These are phyloP conservation scores for Cyphomyrmex costatus DNA, from an alignment of 1,140 invertebrate genomes.

Conservation along the genomic window DNA sequence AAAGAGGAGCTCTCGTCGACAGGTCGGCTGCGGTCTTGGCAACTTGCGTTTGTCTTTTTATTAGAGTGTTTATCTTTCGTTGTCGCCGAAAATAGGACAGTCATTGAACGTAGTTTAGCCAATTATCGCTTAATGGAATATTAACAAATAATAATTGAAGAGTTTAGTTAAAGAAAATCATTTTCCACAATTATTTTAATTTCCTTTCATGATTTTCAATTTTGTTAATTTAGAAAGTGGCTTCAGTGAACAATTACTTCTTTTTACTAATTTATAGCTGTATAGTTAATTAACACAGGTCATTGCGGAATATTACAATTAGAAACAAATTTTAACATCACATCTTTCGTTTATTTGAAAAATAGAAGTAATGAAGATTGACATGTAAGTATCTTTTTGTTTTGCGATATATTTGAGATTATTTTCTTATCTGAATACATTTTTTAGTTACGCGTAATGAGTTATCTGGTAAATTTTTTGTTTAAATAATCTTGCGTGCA, in stretches of 20 bases:
- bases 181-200: not conserved
- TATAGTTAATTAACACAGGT: not conserved
- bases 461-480: not conserved
- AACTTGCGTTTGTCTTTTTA: conserved; percentile 36
- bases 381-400: not conserved
- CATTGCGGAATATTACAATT: not conserved
- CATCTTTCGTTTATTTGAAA: not conserved
- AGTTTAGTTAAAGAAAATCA: not conserved
- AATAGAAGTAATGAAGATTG: too few species aligned
- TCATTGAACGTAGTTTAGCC: not conserved
- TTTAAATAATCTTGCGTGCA: not conserved
- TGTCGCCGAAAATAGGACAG: not conserved
- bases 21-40: not conserved
- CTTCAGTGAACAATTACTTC: not conserved
- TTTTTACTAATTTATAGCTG: not conserved
- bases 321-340: not conserved
- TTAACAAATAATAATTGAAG: conserved; percentile 15
- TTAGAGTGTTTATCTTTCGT: conserved; percentile 54
- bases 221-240: not conserved
- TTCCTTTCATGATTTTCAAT: not conserved
- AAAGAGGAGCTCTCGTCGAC: conserved; percentile 22
- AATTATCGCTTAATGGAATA: not conserved
- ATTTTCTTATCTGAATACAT: not conserved
- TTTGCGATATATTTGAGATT: not conserved
- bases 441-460: conserved; percentile 6